phyloP scores from a whole-genome alignment of 2,888 invertebrate species.

The Lottia scabra region DNA sequence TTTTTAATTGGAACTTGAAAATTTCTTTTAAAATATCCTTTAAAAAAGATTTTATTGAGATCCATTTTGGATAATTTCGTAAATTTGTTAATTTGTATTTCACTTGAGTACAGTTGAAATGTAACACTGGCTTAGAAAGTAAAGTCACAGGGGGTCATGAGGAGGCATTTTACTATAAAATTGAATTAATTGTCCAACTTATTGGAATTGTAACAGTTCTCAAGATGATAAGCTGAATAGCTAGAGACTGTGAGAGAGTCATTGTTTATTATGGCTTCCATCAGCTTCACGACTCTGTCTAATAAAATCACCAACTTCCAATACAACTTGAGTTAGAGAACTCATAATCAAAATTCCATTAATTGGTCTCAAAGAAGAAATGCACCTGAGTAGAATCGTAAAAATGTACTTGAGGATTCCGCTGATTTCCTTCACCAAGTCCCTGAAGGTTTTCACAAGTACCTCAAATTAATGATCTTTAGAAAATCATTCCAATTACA shows the following conservation, averaged over 20 bases:
- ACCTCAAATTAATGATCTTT: conserved; percentile 3
- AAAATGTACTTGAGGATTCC: conserved; percentile 1
- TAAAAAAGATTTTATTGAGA: too few species aligned
- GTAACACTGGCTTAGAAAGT: not conserved
- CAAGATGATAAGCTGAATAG: conserved; percentile 5
- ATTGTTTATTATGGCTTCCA: conserved; percentile 4
- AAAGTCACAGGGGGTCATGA: conserved; percentile 18
- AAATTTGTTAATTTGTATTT: too few species aligned
- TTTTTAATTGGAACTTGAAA: too few species aligned
- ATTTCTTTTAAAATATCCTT: too few species aligned
- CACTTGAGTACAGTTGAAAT: not conserved
- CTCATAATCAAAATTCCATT: conserved; percentile 6
- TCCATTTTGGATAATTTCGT: too few species aligned
- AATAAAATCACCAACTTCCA: not conserved
- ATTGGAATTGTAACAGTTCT: conserved; percentile 16
- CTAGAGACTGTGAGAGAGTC: conserved; percentile 1
- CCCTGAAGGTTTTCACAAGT: conserved; percentile 4
- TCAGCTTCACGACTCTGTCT: not conserved
- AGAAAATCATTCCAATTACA: conserved; percentile 5
- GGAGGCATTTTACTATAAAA: conserved; percentile 20
- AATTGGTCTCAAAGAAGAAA: conserved; percentile 4
- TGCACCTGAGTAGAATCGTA: conserved; percentile 6
- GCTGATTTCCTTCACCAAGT: not conserved
- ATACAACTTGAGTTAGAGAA: conserved; percentile 2
- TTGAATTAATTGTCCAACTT: conserved; percentile 22